phyloP scores from a whole-genome alignment of 2,113 vertebrate species.

The Probosciger aterrimus region DNA sequence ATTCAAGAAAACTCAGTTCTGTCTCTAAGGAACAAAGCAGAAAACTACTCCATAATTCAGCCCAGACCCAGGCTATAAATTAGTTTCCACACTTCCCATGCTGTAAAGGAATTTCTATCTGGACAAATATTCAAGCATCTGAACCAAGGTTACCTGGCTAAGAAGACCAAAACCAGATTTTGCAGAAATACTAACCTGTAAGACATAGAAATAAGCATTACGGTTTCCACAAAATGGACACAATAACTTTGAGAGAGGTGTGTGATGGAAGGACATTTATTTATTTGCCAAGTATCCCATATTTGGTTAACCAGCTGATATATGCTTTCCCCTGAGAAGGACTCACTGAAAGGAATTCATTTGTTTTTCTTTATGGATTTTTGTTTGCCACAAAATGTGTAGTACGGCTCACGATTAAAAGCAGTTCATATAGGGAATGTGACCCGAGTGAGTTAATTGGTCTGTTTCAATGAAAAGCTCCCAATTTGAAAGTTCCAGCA shows the following conservation, averaged over 20 bases:
- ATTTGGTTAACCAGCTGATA: neutral
- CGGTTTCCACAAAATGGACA: neutral
- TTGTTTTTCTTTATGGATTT: neutral
- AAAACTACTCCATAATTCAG: neutral
- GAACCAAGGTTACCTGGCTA: neutral
- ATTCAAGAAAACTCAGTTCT: neutral
- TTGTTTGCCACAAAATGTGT: conserved; percentile 21
- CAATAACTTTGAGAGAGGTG: neutral
- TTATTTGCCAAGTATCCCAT: neutral
- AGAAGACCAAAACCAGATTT: neutral
- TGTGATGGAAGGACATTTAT: neutral
- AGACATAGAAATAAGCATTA: neutral
- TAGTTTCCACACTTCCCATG: neutral
- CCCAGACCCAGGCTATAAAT: neutral
- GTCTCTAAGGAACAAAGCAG: neutral
- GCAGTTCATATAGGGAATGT: conserved; percentile 18
- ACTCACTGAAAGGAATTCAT: neutral
- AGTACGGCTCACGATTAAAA: neutral
- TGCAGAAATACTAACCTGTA: neutral
- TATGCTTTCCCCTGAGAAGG: neutral
- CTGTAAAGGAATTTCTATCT: neutral
- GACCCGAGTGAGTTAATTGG: conserved; percentile 30
- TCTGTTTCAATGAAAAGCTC: conserved; percentile 50
- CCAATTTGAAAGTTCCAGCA: conserved; percentile 26
- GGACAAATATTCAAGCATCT: neutral